Conservation (phyloP, 2,113 vertebrate genomes). For the Pseudopipra pipra region DNA sequence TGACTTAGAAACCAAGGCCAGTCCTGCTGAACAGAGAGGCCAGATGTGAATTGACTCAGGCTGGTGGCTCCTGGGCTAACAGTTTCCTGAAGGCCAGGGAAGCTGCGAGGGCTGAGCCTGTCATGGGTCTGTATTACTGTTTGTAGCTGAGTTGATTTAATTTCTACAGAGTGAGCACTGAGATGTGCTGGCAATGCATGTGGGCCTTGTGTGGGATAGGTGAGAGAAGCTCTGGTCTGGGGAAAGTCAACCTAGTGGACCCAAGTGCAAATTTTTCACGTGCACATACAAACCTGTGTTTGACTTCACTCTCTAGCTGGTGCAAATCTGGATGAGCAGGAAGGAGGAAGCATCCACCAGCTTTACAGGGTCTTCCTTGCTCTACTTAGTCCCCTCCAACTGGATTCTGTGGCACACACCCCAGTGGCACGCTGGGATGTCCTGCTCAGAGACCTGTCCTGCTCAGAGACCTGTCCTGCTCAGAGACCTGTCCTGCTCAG, state of each 20-base stretch:
- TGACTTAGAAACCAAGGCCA: not conserved
- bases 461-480: not conserved
- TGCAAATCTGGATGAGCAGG: not conserved
- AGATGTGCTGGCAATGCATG: fast-evolving
- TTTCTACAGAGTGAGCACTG: not conserved
- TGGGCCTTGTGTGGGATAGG: not conserved
- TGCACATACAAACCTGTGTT: not conserved
- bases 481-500: not conserved
- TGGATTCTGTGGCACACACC: fast-evolving
- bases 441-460: not conserved
- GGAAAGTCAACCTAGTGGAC: not conserved
- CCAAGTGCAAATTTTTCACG: not conserved
- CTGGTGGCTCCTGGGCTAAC: not conserved
- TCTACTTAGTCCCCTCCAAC: not conserved
- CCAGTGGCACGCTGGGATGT: not conserved
- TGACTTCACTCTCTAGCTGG: not conserved
- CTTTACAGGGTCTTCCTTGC: not conserved
- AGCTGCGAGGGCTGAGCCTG: not conserved
- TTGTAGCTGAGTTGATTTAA: not conserved
- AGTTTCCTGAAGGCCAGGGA: not conserved
- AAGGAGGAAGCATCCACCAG: not conserved
- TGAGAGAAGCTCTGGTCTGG: not conserved
- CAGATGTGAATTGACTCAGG: not conserved
- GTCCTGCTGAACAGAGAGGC: not conserved
- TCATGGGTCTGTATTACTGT: not conserved